These are phyloP conservation scores for Cryptotis parvus DNA, from an alignment of 2,113 vertebrate genomes.

Conservation along the genomic window DNA sequence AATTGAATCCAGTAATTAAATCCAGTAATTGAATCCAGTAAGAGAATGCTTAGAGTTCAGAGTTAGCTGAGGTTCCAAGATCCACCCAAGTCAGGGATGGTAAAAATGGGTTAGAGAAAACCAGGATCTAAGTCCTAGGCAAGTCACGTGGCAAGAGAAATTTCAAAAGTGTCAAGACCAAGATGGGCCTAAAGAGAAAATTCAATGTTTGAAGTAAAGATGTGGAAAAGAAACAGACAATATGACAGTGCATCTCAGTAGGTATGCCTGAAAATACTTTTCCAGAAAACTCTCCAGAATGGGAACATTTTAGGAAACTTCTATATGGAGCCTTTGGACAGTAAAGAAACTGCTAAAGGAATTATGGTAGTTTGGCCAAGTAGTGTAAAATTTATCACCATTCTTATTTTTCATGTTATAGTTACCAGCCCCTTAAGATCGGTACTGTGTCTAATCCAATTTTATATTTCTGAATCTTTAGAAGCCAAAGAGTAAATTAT, in stretches of 20 bases:
- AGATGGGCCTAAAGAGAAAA: neutral
- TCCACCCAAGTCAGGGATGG: neutral
- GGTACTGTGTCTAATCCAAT: neutral
- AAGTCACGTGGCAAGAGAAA: neutral
- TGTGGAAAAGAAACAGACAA: too few species aligned
- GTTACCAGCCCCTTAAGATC: neutral
- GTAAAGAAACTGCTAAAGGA: slow-evolving; percentile 14
- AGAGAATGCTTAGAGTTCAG: neutral
- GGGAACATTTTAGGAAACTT: neutral
- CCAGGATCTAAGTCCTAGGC: neutral
- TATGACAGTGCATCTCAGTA: neutral
- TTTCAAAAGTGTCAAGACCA: neutral
- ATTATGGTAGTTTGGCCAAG: neutral
- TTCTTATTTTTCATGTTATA: slow-evolving; percentile 18
- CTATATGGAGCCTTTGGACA: neutral
- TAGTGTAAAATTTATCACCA: neutral
- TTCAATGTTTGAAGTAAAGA: too few species aligned
- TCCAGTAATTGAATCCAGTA: slow-evolving; percentile 11
- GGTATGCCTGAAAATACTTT: neutral
- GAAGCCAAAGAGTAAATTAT: slow-evolving; percentile 20
- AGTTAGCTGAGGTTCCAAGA: neutral
- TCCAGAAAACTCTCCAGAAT: slow-evolving; percentile 1
- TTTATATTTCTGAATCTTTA: slow-evolving; percentile 18
- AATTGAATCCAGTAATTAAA: slow-evolving; percentile 26
- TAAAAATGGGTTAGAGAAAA: neutral